Conservation (phyloP, 2,113 vertebrate species). For the Protomyctophum bolini region DNA sequence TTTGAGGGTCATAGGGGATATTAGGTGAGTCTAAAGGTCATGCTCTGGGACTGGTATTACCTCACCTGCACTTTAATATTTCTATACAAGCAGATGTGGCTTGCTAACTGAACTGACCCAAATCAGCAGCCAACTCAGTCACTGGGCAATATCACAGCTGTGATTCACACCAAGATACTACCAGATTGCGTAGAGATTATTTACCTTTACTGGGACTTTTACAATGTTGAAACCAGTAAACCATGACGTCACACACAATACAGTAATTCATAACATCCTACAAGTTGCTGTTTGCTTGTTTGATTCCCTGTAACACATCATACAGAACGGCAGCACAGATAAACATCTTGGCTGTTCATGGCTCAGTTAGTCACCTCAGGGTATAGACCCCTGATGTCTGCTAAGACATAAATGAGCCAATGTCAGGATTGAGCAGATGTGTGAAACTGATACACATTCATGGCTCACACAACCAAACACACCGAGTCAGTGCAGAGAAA, state of each 20-base stretch:
- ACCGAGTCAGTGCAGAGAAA: no score
- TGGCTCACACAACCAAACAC: no score
- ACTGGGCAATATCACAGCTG: no score
- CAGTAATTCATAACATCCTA: neutral
- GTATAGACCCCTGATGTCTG: neutral
- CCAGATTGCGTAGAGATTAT: no score
- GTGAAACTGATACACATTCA: no score
- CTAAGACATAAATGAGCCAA: neutral
- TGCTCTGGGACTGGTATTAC: slow-evolving; percentile 13
- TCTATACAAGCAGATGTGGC: neutral
- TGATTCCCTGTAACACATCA: neutral
- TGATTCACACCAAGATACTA: no score
- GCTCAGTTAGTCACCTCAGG: neutral
- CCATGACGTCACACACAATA: no score
- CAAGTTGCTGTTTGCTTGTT: neutral
- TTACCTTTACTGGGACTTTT: no score
- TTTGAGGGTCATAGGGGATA: neutral
- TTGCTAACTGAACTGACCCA: no score
- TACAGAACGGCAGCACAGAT: neutral
- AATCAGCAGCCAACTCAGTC: no score
- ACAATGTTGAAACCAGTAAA: no score
- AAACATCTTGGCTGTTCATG: neutral
- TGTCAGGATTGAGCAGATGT: neutral
- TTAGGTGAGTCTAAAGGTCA: neutral
- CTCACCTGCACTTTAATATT: slow-evolving; percentile 2